These are phyloP conservation scores for Psilopsiagon aymara DNA, from an alignment of 2,113 vertebrate genomes.

Conservation along the genomic window DNA sequence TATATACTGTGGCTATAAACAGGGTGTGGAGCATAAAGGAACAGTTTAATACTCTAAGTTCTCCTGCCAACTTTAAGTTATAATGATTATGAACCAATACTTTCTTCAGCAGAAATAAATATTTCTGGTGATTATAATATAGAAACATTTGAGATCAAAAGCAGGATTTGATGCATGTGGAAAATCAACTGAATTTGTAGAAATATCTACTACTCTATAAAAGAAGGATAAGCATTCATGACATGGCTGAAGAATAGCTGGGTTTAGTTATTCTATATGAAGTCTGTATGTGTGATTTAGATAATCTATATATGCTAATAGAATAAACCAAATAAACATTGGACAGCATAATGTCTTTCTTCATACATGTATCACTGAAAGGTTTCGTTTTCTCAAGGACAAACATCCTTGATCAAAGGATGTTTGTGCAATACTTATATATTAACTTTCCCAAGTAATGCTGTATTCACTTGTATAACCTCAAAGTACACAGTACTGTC, in stretches of 20 bases:
- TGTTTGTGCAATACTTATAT: neutral
- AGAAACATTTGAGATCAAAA: neutral
- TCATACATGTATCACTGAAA: neutral
- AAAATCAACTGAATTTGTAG: neutral
- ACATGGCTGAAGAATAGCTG: neutral
- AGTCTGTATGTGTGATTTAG: neutral
- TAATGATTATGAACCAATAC: neutral
- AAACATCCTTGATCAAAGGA: neutral
- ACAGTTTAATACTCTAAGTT: constrained; percentile 6
- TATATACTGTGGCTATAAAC: neutral
- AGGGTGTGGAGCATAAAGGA: neutral
- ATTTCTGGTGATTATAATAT: constrained; percentile 6
- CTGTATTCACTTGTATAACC: neutral
- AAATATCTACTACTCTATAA: neutral
- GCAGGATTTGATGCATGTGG: neutral
- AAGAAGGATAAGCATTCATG: neutral
- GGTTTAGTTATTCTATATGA: neutral
- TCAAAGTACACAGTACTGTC: neutral
- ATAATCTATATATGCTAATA: neutral
- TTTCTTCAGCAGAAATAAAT: constrained; percentile 9
- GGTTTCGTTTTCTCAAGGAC: neutral
- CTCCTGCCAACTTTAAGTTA: constrained; percentile 26
- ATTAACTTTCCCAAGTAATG: neutral
- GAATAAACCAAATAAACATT: neutral
- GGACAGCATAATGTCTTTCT: neutral